phyloP scores from a whole-genome alignment of 2,797 vertebrate genomes.

The Lerista edwardsae region DNA sequence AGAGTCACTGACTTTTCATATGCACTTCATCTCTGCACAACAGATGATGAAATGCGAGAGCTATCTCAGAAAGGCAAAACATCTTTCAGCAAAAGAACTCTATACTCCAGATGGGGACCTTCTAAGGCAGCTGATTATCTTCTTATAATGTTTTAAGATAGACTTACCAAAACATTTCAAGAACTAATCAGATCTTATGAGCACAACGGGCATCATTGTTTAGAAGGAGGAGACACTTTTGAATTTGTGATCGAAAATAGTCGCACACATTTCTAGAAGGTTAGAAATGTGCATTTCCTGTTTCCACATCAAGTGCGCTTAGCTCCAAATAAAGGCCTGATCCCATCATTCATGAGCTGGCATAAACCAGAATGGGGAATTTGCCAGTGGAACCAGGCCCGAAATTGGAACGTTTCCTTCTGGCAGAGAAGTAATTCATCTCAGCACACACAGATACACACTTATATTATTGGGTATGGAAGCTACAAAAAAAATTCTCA shows the following conservation, averaged over 20 bases:
- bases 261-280: constrained; percentile 65
- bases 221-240: constrained; percentile 66
- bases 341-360: not conserved
- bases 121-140: constrained; percentile 88
- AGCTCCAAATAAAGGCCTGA: constrained; percentile 37
- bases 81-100: constrained; percentile 83
- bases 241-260: constrained; percentile 58
- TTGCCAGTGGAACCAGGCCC: constrained; percentile 23
- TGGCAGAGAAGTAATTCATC: constrained; percentile 22
- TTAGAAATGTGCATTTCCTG: constrained; percentile 59
- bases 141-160: constrained; percentile 82
- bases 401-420: constrained; percentile 49
- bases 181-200: constrained; percentile 77
- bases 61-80: constrained; percentile 83
- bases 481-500: constrained; percentile 13
- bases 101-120: constrained; percentile 95
- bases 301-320: constrained; percentile 47
- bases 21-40: constrained; percentile 88
- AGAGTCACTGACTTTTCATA: constrained; percentile 93
- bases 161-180: constrained; percentile 82
- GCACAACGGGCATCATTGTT: constrained; percentile 79
- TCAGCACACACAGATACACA: constrained; percentile 13
- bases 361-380: rapidly evolving
- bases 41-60: constrained; percentile 89
- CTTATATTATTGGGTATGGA: constrained; percentile 20